phyloP scores from a whole-genome alignment of 2,113 vertebrate genomes.

The Procavia capensis region DNA sequence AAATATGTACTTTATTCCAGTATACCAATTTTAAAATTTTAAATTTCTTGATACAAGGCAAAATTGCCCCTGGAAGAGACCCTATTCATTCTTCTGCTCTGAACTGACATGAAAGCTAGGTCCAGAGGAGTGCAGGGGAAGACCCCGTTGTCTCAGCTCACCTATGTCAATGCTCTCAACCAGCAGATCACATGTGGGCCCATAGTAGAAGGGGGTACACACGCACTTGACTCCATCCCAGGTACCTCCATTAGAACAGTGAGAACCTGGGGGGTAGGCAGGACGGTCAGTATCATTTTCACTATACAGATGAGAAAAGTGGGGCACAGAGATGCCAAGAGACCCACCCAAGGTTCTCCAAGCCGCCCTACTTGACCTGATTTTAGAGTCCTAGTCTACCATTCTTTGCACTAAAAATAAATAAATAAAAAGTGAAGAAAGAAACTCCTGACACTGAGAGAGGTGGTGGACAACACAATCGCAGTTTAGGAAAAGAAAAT shows the following conservation, averaged over 20 bases:
- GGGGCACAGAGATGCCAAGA: background rate
- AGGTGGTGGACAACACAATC: background rate
- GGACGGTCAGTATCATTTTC: background rate
- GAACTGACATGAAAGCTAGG: background rate
- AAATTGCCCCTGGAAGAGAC: background rate
- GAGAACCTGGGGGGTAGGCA: background rate
- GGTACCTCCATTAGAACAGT: rapidly evolving
- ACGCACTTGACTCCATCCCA: conserved; percentile 49
- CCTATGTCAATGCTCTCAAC: rapidly evolving
- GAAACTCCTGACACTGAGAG: background rate
- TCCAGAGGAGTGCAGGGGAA: background rate
- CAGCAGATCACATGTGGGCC: background rate
- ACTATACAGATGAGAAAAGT: background rate
- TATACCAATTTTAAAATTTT: background rate
- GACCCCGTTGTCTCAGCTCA: background rate
- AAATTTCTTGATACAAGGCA: background rate
- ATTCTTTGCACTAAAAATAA: background rate
- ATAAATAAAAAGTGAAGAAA: background rate
- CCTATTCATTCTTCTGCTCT: background rate
- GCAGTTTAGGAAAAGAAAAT: background rate
- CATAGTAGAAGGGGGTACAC: background rate
- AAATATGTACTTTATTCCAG: background rate
- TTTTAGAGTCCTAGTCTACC: background rate
- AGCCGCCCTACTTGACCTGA: background rate
- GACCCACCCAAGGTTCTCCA: background rate